Conservation (phyloP, 2,113 vertebrate species). For the Oryzias curvinotus region DNA sequence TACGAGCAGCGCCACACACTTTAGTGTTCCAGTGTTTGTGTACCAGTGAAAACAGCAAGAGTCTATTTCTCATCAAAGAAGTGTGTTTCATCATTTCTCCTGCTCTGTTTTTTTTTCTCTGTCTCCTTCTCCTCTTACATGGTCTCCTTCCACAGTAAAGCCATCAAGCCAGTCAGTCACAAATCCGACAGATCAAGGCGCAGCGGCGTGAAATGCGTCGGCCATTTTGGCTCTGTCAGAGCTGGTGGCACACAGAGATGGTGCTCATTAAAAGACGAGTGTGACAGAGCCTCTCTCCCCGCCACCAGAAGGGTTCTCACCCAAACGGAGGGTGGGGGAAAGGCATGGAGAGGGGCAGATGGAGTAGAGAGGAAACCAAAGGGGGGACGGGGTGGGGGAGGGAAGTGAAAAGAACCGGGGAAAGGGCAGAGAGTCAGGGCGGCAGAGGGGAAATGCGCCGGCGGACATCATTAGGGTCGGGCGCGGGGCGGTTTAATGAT, state of each 20-base stretch:
- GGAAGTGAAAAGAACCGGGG: slow-evolving; percentile 27
- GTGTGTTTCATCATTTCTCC: slow-evolving; percentile 57
- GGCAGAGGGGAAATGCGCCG: slow-evolving; percentile 37
- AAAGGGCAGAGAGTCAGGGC: slow-evolving; percentile 16
- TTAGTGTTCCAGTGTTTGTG: slow-evolving; percentile 29
- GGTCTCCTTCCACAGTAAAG: slow-evolving; percentile 28
- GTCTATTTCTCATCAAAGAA: slow-evolving; percentile 58
- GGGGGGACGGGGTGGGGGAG: slow-evolving; percentile 11
- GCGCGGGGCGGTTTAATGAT: slow-evolving; percentile 62
- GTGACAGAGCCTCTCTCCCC: slow-evolving; percentile 43
- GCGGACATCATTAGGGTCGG: slow-evolving; percentile 66
- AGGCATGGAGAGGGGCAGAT: slow-evolving; percentile 22
- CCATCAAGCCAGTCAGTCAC: slow-evolving; percentile 42
- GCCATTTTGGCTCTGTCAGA: slow-evolving; percentile 65
- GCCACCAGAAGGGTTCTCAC: slow-evolving; percentile 38
- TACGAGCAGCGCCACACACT: slow-evolving; percentile 16
- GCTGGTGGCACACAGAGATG: slow-evolving; percentile 57
- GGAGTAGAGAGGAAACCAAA: slow-evolving; percentile 19
- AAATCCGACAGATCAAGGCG: slow-evolving; percentile 54
- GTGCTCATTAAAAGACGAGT: slow-evolving; percentile 70
- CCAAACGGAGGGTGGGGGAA: slow-evolving; percentile 30
- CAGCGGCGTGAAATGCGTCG: slow-evolving; percentile 58
- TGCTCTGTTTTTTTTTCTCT: slow-evolving; percentile 27
- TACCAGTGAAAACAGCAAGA: slow-evolving; percentile 34
- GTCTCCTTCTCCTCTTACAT: slow-evolving; percentile 1